Conservation (phyloP, 2,888 invertebrate species). For the Trissonchulus sp. region DNA sequence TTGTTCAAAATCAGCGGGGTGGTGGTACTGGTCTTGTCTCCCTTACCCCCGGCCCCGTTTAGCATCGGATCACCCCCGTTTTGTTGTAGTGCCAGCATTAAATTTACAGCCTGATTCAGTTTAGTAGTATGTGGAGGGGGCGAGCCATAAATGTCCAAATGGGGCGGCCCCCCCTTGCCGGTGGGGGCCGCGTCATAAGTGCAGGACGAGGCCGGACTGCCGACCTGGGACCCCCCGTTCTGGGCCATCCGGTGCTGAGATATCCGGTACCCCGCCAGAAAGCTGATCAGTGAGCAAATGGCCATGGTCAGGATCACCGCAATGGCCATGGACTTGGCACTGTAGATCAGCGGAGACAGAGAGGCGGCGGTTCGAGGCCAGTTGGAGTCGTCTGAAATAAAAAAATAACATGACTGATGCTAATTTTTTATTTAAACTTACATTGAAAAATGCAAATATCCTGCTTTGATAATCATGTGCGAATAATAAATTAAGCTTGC, state of each 20-base stretch:
- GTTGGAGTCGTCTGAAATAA: slow-evolving; percentile 11
- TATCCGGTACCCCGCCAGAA: slow-evolving; percentile 44
- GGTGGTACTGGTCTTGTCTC: slow-evolving; percentile 32
- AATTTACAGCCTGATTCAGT: slow-evolving; percentile 34
- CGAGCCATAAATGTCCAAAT: not conserved
- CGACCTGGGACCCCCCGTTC: not conserved
- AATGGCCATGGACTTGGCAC: slow-evolving; percentile 34
- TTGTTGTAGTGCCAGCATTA: slow-evolving; percentile 34
- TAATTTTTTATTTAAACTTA: no score
- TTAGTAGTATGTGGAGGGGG: not conserved
- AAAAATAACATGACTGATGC: no score
- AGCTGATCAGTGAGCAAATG: slow-evolving; percentile 42
- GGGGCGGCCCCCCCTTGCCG: not conserved
- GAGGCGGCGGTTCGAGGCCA: slow-evolving; percentile 16
- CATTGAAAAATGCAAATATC: no score
- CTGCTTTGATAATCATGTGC: not conserved
- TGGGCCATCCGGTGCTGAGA: slow-evolving; percentile 36
- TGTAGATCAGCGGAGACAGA: slow-evolving; percentile 23
- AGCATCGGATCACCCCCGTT: not conserved
- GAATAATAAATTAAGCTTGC: no score
- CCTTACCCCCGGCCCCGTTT: not conserved
- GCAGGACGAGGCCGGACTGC: not conserved
- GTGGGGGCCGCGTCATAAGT: not conserved
- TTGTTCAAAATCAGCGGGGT: slow-evolving; percentile 31
- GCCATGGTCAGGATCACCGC: slow-evolving; percentile 40